Evolutionary conservation across 2,113 vertebrate species (phyloP), one percentile per base, ranked within the genome.

Genomic region (Peromyscus californicus): DNA sequence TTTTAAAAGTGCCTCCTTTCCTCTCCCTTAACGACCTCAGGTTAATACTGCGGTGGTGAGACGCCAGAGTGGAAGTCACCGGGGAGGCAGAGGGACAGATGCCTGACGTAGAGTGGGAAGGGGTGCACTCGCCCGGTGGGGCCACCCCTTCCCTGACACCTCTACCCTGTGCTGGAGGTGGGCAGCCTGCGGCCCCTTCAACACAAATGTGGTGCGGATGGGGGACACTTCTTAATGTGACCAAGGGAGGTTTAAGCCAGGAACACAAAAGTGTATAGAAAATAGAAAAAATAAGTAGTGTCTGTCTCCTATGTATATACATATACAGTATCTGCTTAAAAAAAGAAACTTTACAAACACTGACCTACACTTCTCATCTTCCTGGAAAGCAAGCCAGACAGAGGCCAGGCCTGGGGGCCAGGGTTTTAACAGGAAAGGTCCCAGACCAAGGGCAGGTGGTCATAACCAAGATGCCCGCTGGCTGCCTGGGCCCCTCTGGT

Each of bases 271-370:
- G 97, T 70, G 85, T 98, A 98, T 98, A 98, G 95, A 98, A 98
- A 99, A 97, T 98, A 98, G 98, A 98, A 98, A 98, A 98, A 98
- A 98, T 98, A 98, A 98, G 98, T 98, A 98, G 97, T 98, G 98
- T 98, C 91, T 89, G 65, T 94, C 33, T 98, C 97, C 98, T 98
- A 97, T 98, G 98, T 98, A 98, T 98, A 98, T 92, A 98, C 98
- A 98, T 75, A 95, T 96, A 98, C 97, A 98, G 96, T 95, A 95
- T 98, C 42, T 91, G 95, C 96, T 98, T 98, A 93, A 94, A 74
- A 54, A 82, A 93, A 95, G 65, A 70, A 97, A 98, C 98, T 97
- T 97, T 97, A 97, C 97, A 98, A 97, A 97, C 97, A 97, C 97
- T 96, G 98, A 98, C 67, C 98, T 94, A 97, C 97, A 95, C 98